These are phyloP conservation scores for Australoheros facetus DNA, from an alignment of 2,797 vertebrate species.

Conservation along the genomic window DNA sequence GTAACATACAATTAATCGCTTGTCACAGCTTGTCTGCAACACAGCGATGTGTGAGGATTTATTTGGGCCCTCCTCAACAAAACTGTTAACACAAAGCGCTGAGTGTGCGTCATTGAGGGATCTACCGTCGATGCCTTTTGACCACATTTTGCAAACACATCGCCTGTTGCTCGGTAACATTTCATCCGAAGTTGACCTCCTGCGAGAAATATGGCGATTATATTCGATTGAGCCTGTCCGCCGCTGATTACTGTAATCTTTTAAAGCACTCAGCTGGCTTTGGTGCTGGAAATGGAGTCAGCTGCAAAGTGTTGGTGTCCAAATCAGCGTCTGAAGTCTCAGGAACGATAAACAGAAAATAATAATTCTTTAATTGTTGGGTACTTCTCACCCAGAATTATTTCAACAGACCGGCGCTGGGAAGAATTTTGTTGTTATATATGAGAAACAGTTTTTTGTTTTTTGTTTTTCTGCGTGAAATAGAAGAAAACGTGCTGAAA, in stretches of 20 bases:
- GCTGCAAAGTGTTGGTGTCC: background rate
- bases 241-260: conserved; percentile 87
- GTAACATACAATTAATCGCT: conserved; percentile 31
- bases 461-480: background rate
- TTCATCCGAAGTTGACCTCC: conserved; percentile 87
- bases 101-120: conserved; percentile 81
- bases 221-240: conserved; percentile 84
- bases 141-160: conserved; percentile 83
- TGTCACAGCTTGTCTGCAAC: conserved; percentile 42
- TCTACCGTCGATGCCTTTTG: conserved; percentile 78
- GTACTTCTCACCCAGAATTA: accelerated
- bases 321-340: background rate
- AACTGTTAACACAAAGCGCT: conserved; percentile 85
- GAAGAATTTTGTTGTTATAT: background rate
- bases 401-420: background rate
- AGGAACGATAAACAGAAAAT: background rate
- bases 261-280: conserved; percentile 71
- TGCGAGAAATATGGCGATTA: conserved; percentile 32
- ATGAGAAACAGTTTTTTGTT: background rate
- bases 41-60: conserved; percentile 69
- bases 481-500: background rate
- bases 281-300: background rate
- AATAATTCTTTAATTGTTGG: background rate
- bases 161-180: conserved; percentile 89
- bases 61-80: conserved; percentile 38